Percentiles rank a stretch among this genome's conserved stretches.
These are phyloP conservation scores for Patella depressa DNA, from an alignment of 2,888 invertebrate species.

Conservation along the genomic window DNA sequence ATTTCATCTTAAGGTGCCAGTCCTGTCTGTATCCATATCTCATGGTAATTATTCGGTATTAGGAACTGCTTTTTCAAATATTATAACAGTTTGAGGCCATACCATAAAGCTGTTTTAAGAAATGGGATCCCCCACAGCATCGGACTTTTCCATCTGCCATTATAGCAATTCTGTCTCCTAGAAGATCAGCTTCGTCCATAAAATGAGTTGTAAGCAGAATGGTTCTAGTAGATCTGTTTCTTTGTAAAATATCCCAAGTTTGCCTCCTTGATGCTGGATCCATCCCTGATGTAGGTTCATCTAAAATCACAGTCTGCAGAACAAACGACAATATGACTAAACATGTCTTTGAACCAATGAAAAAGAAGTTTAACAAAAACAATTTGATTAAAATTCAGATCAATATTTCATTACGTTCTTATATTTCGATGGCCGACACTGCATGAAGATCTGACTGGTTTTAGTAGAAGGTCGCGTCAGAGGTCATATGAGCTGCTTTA, in stretches of 20 bases:
- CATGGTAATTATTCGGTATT: too few species aligned
- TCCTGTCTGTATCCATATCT: too few species aligned
- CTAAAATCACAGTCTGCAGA: slow-evolving; percentile 72
- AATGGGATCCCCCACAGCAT: slow-evolving; percentile 82
- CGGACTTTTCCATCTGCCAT: slow-evolving; percentile 86
- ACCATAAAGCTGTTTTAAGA: slow-evolving; percentile 85
- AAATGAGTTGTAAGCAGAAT: slow-evolving; percentile 83
- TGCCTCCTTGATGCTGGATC: slow-evolving; percentile 75
- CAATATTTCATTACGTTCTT: too few species aligned
- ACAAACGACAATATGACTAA: too few species aligned
- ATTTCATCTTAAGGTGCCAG: too few species aligned
- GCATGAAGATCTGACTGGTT: too few species aligned
- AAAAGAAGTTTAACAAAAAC: background rate
- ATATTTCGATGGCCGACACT: too few species aligned
- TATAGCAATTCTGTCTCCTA: slow-evolving; percentile 89
- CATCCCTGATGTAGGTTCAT: slow-evolving; percentile 75
- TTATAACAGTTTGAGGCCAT: background rate
- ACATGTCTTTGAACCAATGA: background rate
- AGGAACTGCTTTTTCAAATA: too few species aligned
- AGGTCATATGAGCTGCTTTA: too few species aligned
- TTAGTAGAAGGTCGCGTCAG: too few species aligned
- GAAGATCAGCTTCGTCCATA: slow-evolving; percentile 91
- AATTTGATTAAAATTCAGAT: background rate
- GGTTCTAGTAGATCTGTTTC: slow-evolving; percentile 78
- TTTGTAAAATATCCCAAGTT: slow-evolving; percentile 82